These are phyloP conservation scores for Tapirus indicus DNA, from an alignment of 2,797 vertebrate genomes.

Conservation along the genomic window DNA sequence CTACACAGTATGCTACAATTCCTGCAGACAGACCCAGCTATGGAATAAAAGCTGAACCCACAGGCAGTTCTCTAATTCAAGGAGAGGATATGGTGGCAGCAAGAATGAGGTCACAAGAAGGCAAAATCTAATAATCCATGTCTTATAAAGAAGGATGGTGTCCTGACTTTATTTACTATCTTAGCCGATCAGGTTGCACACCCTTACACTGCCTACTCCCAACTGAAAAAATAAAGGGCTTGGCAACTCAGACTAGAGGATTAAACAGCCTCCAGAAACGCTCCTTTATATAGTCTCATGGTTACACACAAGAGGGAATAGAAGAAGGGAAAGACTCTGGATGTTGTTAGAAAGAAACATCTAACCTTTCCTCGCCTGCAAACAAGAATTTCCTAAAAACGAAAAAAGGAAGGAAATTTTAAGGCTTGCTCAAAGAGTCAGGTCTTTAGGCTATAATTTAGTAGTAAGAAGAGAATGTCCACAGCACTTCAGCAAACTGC, in stretches of 20 bases:
- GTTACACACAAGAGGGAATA: background rate
- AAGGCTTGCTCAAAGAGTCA: background rate
- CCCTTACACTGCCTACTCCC: background rate
- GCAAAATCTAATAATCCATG: background rate
- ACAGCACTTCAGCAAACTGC: background rate
- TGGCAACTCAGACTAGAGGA: background rate
- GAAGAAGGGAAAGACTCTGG: background rate
- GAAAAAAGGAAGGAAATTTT: background rate
- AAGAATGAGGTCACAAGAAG: slow-evolving; percentile 28
- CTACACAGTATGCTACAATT: background rate
- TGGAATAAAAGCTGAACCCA: background rate
- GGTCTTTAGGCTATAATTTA: slow-evolving; percentile 15
- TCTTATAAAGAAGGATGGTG: background rate
- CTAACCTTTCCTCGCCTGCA: background rate
- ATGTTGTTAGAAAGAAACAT: slow-evolving; percentile 8
- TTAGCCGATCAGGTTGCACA: background rate
- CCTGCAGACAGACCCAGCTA: background rate
- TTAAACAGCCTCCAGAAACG: background rate
- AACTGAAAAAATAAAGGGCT: background rate
- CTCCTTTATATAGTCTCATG: background rate
- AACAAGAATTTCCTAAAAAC: slow-evolving; percentile 48
- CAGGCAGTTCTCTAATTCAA: background rate
- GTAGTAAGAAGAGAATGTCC: background rate
- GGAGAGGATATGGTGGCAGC: background rate
- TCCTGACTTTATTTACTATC: background rate